phyloP scores from a whole-genome alignment of 2,113 vertebrate genomes.

The Glaucomys volans region DNA sequence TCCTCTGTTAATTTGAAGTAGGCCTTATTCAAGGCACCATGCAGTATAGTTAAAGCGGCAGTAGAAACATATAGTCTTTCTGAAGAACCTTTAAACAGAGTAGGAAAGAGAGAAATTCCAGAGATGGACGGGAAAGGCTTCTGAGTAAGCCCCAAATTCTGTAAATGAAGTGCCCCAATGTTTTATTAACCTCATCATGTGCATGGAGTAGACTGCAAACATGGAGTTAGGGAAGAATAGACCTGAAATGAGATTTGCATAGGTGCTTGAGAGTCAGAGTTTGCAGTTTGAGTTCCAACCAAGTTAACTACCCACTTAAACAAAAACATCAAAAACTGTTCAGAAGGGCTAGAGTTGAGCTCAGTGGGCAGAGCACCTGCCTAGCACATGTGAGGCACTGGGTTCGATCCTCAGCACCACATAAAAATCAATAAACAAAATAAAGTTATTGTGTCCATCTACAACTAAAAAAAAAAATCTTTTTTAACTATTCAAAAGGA shows the following conservation, averaged over 20 bases:
- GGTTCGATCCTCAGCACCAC: too few relatives aligned
- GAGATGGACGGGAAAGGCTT: background rate
- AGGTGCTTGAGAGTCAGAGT: background rate
- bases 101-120: background rate
- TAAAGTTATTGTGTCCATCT: too few relatives aligned
- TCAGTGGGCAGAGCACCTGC: too few relatives aligned
- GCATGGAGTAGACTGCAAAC: background rate
- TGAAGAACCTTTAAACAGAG: background rate
- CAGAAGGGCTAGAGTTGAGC: too few relatives aligned
- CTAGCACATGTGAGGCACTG: too few relatives aligned
- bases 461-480: too few relatives aligned
- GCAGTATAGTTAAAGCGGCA: background rate
- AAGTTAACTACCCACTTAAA: background rate
- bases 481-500: background rate
- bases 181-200: background rate
- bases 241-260: background rate
- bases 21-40: background rate
- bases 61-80: background rate
- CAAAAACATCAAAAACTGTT: background rate
- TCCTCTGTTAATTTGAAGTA: background rate
- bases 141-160: background rate
- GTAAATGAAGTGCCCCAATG: background rate
- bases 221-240: background rate
- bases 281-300: background rate
- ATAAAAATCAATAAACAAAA: too few relatives aligned